phyloP scores from a whole-genome alignment of 2,888 invertebrate genomes.

The Prosopocoilus inquinatus region DNA sequence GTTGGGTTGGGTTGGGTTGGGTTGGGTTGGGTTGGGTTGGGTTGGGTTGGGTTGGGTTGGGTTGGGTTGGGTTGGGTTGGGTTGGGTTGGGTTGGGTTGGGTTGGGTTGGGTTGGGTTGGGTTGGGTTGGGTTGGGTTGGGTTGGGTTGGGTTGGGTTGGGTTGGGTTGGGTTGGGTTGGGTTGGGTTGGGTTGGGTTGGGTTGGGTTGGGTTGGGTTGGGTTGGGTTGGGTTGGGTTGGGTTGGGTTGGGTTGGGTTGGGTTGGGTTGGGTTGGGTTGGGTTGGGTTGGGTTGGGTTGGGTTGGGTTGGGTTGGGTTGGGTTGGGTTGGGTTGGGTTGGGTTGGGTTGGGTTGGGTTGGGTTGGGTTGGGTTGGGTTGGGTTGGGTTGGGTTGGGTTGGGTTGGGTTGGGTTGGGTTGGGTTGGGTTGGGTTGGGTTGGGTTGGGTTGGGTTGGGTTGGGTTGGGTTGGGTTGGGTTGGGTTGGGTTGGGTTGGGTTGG shows the following conservation, averaged over 20 bases:
- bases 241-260: conserved; percentile 15
- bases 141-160: conserved; percentile 15
- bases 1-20: conserved; percentile 17
- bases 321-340: conserved; percentile 6
- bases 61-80: conserved; percentile 14
- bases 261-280: conserved; percentile 13
- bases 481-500: neutral
- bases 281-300: conserved; percentile 7
- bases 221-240: conserved; percentile 15
- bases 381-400: conserved; percentile 11
- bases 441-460: conserved; percentile 11
- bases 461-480: conserved; percentile 6
- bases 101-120: conserved; percentile 15
- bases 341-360: conserved; percentile 15
- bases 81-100: conserved; percentile 18
- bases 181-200: conserved; percentile 15
- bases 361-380: conserved; percentile 8
- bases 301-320: conserved; percentile 1
- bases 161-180: conserved; percentile 7
- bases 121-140: conserved; percentile 15
- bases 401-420: conserved; percentile 13
- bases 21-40: conserved; percentile 18
- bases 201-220: conserved; percentile 18
- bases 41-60: conserved; percentile 19
- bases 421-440: conserved; percentile 11